Conservation (phyloP, 1,140 invertebrate species). For the Aplysia californica region DNA sequence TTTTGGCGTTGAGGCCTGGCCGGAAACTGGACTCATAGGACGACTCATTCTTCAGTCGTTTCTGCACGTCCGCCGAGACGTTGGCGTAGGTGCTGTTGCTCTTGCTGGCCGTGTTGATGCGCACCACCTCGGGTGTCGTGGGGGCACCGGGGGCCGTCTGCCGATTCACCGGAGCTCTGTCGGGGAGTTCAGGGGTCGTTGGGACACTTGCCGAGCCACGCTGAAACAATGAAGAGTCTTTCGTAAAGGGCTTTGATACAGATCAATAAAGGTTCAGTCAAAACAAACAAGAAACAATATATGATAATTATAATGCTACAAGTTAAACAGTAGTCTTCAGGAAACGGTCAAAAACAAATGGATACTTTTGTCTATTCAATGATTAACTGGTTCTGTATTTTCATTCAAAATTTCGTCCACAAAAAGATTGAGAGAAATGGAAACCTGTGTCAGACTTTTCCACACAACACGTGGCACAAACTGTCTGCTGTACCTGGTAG, state of each 20-base stretch:
- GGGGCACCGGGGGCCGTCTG: conserved; percentile 26
- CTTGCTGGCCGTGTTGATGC: conserved; percentile 45
- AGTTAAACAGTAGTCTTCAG: neutral
- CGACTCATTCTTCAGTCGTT: conserved; percentile 32
- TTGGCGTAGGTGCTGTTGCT: conserved; percentile 46
- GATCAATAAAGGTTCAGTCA: no score
- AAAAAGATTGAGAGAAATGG: no score
- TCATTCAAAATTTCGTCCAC: no score
- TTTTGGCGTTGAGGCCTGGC: conserved; percentile 55
- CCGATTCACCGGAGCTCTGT: conserved; percentile 25
- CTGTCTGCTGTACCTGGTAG: no score
- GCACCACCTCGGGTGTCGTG: conserved; percentile 47
- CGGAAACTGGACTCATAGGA: conserved; percentile 64
- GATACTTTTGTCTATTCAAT: no score
- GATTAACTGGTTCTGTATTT: neutral
- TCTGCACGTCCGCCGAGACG: conserved; percentile 43
- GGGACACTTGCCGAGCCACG: neutral
- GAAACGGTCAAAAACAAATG: no score
- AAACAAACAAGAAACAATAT: no score
- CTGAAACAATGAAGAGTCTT: neutral
- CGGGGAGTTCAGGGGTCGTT: conserved; percentile 22
- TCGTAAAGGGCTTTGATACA: neutral
- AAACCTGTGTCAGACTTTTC: no score
- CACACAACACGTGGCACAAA: no score
- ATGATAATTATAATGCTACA: neutral